Percentiles rank a stretch among this genome's conserved stretches.
phyloP scores from a whole-genome alignment of 2,888 invertebrate species.

The Mythimna loreyi region DNA sequence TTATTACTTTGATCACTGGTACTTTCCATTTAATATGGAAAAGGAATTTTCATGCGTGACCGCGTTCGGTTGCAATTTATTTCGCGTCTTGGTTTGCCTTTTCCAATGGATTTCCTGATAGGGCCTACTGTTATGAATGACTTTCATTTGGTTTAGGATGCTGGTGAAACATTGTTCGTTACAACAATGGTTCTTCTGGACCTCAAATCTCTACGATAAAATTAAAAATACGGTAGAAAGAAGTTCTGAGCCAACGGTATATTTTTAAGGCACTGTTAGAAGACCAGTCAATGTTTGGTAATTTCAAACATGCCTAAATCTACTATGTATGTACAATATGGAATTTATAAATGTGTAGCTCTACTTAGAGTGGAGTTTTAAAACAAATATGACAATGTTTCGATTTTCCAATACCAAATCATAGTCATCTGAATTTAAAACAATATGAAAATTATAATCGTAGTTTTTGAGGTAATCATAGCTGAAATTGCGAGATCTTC shows the following conservation, averaged over 20 bases:
- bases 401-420: background rate
- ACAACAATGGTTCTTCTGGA: background rate
- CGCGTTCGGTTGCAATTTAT: slow-evolving; percentile 51
- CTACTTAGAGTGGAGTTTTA: no score
- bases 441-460: background rate
- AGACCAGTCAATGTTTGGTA: no score
- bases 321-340: no score
- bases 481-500: slow-evolving; percentile 4
- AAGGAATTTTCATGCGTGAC: slow-evolving; percentile 60
- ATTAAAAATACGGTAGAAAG: no score
- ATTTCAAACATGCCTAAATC: no score
- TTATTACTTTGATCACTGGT: slow-evolving; percentile 66
- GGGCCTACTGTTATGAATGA: slow-evolving; percentile 26
- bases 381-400: no score
- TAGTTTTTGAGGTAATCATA: background rate
- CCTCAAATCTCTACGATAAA: no score
- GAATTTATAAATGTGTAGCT: no score
- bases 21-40: slow-evolving; percentile 63
- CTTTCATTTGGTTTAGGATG: slow-evolving; percentile 21
- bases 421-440: background rate
- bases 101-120: slow-evolving; percentile 39
- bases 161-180: slow-evolving; percentile 15
- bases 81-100: slow-evolving; percentile 47
- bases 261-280: no score
- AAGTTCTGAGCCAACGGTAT: no score